These are phyloP conservation scores for Cantharis rufa DNA, from an alignment of 2,888 invertebrate genomes.

Conservation along the genomic window DNA sequence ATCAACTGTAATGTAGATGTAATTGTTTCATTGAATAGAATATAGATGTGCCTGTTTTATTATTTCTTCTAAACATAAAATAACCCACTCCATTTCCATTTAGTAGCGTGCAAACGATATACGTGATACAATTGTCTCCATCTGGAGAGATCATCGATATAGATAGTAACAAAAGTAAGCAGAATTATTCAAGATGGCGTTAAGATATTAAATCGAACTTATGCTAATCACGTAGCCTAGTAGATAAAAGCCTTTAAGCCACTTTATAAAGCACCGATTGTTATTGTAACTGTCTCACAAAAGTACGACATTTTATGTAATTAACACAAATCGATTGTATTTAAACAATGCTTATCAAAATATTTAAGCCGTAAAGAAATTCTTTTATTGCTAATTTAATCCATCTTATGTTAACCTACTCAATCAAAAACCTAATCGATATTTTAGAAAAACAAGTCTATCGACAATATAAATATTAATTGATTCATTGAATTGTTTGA, in stretches of 20 bases:
- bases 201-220: slow-evolving; percentile 45
- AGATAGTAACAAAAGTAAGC: slow-evolving; percentile 50
- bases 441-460: background rate
- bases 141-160: slow-evolving; percentile 51
- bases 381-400: background rate
- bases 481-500: background rate
- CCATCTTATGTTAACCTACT: background rate
- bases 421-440: background rate
- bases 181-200: slow-evolving; percentile 54
- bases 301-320: background rate
- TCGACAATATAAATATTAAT: background rate
- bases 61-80: slow-evolving; percentile 41
- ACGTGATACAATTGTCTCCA: slow-evolving; percentile 52
- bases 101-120: slow-evolving; percentile 50
- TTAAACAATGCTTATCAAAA: background rate
- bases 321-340: background rate
- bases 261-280: slow-evolving; percentile 1
- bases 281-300: slow-evolving; percentile 1
- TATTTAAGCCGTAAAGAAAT: background rate
- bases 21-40: slow-evolving; percentile 52
- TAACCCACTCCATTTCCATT: slow-evolving; percentile 48
- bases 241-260: slow-evolving; percentile 1
- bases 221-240: slow-evolving; percentile 40
- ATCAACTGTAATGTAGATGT: slow-evolving; percentile 50
- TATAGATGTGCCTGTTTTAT: slow-evolving; percentile 45